Evolutionary conservation across 2,888 invertebrate genomes (phyloP).

Genomic region (Alcis repandata): DNA sequence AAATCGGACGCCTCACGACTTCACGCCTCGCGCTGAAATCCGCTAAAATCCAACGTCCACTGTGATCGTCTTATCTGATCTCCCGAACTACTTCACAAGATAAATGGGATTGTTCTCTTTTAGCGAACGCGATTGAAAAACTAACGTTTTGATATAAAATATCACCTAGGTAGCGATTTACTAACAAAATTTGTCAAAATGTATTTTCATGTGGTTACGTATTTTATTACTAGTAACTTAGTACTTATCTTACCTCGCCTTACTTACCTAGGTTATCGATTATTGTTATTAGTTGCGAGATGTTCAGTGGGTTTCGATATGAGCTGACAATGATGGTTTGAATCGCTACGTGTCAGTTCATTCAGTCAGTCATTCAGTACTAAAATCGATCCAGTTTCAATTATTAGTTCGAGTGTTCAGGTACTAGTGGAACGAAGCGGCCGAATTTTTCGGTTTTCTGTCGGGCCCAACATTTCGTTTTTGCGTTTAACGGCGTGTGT

Average conservation of each 20-base stretch:
- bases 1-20: slow-evolving; percentile 54
- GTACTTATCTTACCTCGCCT: too few species aligned
- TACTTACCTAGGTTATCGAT: too few species aligned
- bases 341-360: neutral
- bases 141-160: slow-evolving; percentile 45
- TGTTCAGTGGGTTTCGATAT: neutral
- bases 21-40: slow-evolving; percentile 60
- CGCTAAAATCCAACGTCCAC: slow-evolving; percentile 66
- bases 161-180: too few species aligned
- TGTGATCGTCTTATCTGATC: slow-evolving; percentile 73
- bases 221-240: too few species aligned
- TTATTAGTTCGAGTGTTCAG: slow-evolving; percentile 56
- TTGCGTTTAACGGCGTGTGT: slow-evolving; percentile 72
- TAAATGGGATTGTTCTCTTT: slow-evolving; percentile 75
- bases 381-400: slow-evolving; percentile 60
- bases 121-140: slow-evolving; percentile 67
- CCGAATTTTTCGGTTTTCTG: slow-evolving; percentile 59
- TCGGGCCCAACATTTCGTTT: slow-evolving; percentile 58
- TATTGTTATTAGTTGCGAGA: neutral
- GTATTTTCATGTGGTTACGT: too few species aligned
- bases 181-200: too few species aligned
- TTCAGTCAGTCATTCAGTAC: slow-evolving; percentile 56
- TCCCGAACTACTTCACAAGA: slow-evolving; percentile 68
- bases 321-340: neutral
- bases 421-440: slow-evolving; percentile 51